Base-by-base conservation (phyloP, 2,888 invertebrate species). In the Steromphala cineraria region DNA sequence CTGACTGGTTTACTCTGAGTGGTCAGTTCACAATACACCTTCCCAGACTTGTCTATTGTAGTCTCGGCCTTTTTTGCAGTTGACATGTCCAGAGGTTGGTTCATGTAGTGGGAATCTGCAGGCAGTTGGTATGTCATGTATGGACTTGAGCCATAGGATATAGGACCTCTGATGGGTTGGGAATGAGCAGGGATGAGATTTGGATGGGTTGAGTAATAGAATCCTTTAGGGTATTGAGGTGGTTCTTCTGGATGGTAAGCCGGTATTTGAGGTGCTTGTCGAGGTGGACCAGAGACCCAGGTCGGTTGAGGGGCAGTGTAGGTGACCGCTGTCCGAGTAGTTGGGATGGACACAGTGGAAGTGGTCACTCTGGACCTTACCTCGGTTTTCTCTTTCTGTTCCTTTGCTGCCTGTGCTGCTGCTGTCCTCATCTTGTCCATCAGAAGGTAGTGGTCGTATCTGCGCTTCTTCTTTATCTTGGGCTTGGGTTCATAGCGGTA, bases 11-110 rank as follows among this genome's bases (percentile, higher is more conserved):
- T 36, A 10, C 19, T 31, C 36, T 36, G 36, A 19, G 71, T 36
- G 40, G 71, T 71, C 31, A 71, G 71, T 19, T 71, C 71, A 71
- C 71, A 71, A 36, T 71, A 71, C n/a, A 71, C 71, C 40, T 71
- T 71, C 0, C 40, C 71, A 40, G 71, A n/a, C 17, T 17, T 36
- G 28, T 71, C 36, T 36, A 19, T 19, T 71, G 71, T 36, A 17
- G 62, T 24, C 28, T 28, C 15, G 21, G 28, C 17, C 28, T 62
- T 62, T 8, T 28, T 62, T 13, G 28, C 24, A 28, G 28, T 28
- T 31, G 71, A 36, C 71, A 71, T 71, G 40, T 71, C 71, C n/a
- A 71, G 40, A 36, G 71, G 71, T 24, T 71, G 71, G 15, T 19
- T 19, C 17, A 71, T 13, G 36, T 71, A 19, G 31, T n/a, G 31